Percentiles rank a stretch among this genome's conserved stretches.
Conservation (phyloP, 2,888 invertebrate genomes). For the Pasiphila rectangulata region DNA sequence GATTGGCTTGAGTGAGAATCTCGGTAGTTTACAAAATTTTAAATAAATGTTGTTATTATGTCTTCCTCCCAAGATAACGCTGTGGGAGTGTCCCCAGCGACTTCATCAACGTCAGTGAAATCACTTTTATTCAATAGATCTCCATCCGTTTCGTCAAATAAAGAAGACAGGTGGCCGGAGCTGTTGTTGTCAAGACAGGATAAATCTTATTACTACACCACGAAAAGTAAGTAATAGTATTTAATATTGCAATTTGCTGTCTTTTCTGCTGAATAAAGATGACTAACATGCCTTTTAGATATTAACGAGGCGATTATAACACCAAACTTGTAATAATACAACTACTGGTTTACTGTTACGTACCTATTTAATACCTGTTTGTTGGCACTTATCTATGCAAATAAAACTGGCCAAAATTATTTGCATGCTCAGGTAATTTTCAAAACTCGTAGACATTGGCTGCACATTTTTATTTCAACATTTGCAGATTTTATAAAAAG, state of each 20-base stretch:
- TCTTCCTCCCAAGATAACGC: conserved; percentile 60
- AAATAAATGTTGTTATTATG: conserved; percentile 53
- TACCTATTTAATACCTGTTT: background rate
- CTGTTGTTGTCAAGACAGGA: conserved; percentile 69
- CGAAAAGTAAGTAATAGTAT: conserved; percentile 60
- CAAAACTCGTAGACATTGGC: no score
- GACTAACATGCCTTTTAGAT: background rate
- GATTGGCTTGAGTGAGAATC: no score
- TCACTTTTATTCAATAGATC: conserved; percentile 62
- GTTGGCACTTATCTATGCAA: background rate
- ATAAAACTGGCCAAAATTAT: background rate
- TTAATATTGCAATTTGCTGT: background rate
- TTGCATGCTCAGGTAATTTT: background rate
- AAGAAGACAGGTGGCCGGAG: conserved; percentile 77
- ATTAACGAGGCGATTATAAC: background rate
- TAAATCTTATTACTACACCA: conserved; percentile 67
- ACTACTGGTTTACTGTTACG: background rate
- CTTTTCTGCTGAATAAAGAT: background rate
- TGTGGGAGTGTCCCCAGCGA: conserved; percentile 55
- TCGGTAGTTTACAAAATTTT: conserved; percentile 7
- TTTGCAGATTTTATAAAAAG: no score
- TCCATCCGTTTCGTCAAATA: conserved; percentile 62
- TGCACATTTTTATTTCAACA: background rate
- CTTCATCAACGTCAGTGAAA: conserved; percentile 61
- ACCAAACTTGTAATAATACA: background rate